These are phyloP conservation scores for Beris morrisii DNA, from an alignment of 2,888 invertebrate genomes.

Conservation along the genomic window DNA sequence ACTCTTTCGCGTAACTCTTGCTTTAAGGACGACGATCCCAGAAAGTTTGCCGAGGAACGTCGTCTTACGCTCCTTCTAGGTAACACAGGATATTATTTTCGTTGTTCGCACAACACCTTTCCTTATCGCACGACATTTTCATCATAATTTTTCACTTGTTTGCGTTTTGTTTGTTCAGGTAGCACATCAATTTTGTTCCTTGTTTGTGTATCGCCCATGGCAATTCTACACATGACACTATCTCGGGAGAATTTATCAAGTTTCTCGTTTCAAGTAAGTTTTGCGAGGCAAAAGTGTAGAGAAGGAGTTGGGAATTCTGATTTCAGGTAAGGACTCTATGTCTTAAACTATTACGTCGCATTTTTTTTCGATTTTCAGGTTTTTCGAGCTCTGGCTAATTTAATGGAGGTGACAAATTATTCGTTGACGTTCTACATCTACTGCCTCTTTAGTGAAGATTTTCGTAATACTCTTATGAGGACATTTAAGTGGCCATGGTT, in stretches of 20 bases:
- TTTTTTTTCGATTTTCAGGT: slow-evolving; percentile 55
- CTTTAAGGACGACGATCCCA: slow-evolving; percentile 64
- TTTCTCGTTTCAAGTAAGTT: slow-evolving; percentile 65
- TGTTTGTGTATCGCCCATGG: slow-evolving; percentile 72
- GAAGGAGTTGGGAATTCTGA: background rate
- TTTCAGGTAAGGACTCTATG: too few species aligned
- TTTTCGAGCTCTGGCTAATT: slow-evolving; percentile 70
- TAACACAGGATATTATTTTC: slow-evolving; percentile 27
- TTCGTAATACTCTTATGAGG: slow-evolving; percentile 68
- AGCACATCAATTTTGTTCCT: slow-evolving; percentile 70
- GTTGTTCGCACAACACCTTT: background rate
- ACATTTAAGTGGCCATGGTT: slow-evolving; percentile 65
- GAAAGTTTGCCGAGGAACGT: slow-evolving; percentile 69
- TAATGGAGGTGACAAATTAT: slow-evolving; percentile 74
- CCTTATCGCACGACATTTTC: background rate
- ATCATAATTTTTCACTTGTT: background rate
- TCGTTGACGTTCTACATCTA: slow-evolving; percentile 79
- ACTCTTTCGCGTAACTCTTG: slow-evolving; percentile 61
- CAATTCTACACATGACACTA: slow-evolving; percentile 68
- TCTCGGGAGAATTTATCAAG: slow-evolving; percentile 64
- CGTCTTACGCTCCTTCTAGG: slow-evolving; percentile 66
- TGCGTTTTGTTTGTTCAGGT: slow-evolving; percentile 41
- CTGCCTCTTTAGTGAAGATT: slow-evolving; percentile 76
- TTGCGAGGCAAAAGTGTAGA: background rate
- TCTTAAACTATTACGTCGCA: too few species aligned